Evolutionary conservation across 1,140 invertebrate species (phyloP).

Genomic region (Mercenaria mercenaria): DNA sequence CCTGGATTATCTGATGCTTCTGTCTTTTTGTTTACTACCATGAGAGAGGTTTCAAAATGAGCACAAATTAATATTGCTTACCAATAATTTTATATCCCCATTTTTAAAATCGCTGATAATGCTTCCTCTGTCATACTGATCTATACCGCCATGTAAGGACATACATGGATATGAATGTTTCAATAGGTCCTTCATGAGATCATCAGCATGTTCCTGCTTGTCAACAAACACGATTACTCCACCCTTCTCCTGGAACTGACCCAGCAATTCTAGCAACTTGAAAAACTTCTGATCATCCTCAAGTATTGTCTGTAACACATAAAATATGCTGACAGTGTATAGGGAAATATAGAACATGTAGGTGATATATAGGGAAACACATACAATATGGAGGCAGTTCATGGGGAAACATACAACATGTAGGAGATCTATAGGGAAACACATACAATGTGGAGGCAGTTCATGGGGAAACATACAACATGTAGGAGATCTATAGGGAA

Average conservation of each 20-base stretch:
- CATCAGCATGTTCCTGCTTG: slow-evolving; percentile 99
- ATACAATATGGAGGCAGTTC: no score
- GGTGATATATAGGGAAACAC: no score
- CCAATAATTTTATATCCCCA: slow-evolving; percentile 91
- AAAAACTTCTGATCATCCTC: slow-evolving; percentile 99
- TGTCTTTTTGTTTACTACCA: no score
- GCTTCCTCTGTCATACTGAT: slow-evolving; percentile 99
- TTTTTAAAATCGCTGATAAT: slow-evolving; percentile 99
- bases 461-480: no score
- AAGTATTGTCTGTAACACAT: slow-evolving; percentile 43
- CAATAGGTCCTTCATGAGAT: slow-evolving; percentile 97
- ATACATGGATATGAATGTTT: slow-evolving; percentile 98
- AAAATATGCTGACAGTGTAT: background rate
- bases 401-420: no score
- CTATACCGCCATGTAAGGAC: slow-evolving; percentile 99
- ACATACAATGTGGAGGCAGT: no score
- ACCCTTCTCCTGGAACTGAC: slow-evolving; percentile 97
- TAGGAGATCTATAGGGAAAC: no score
- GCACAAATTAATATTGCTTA: slow-evolving; percentile 80
- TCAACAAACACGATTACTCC: slow-evolving; percentile 99
- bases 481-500: no score
- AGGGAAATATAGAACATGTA: background rate
- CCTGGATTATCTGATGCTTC: no score
- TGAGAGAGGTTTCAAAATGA: no score
- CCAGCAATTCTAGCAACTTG: slow-evolving; percentile 98